Evolutionary conservation across 2,797 vertebrate species (phyloP), one percentile per base, ranked within the genome.

Genomic region (Centropyge bicolor): DNA sequence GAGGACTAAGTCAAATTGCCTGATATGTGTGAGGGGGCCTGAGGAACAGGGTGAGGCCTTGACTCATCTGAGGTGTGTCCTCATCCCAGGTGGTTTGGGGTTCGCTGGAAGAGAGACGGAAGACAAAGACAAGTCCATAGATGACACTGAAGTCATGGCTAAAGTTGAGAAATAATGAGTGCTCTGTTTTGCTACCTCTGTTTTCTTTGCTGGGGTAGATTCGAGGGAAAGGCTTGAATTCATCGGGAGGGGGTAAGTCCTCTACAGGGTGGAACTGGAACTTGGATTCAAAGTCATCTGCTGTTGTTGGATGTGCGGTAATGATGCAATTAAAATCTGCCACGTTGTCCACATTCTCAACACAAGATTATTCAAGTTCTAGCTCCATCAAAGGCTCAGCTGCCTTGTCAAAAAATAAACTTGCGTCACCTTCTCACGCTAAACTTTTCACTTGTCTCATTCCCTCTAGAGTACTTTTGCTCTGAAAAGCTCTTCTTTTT

Each of bases 241-340:
- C 97, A 54, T 98, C 98, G 0, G 98, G 98, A 64, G 98, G 97
- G 6, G 98, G 98, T 5, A 99, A 96, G 73, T 99, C 98, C 87
- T 98, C 97, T 63, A 97, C 85, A 0, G 98, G 96, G 93, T 99
- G 98, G 92, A 99, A 99, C 73, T 97, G 97, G 92, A 99, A 99
- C 93, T 99, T 99, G 3, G 98, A 99, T 87, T 99, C 98, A 82
- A 99, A 99, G 91, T 99, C 97, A 92, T 99, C 98, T 96, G 88
- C 82, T 86, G 10, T 31, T 7, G 45, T 31, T 19, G 60, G 3
- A 67, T 19, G 27, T n/a, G 22, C 6, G 74, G 20, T 22, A 49
- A 49, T 54, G 46, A 64, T 22, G 19, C 1, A 43, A 35, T 70
- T 36, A 72, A 59, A 69, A 7, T 35, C 17, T 64, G 40, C 5